Base-by-base conservation (phyloP, 2,888 invertebrate species). In the Scaeva pyrastri region DNA sequence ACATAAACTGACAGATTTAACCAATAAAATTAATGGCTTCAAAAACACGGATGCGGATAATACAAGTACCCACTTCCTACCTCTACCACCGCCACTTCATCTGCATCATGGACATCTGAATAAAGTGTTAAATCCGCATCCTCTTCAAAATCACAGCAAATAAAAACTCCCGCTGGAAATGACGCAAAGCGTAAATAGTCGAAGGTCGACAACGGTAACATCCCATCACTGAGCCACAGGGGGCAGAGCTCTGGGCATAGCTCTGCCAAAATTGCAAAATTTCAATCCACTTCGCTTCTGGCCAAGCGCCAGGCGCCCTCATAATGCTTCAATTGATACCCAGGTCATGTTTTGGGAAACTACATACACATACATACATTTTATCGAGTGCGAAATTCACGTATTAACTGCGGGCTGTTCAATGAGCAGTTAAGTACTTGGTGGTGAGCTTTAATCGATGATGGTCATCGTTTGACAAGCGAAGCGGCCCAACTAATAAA, bases 241-340 rank as follows among this genome's bases (percentile, higher is more conserved):
- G 11, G 41, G 64, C 75, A 21, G 66, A 41, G 12, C 19, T 48
- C 21, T 71, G 58, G 14, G 31, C 31, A 21, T 77, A 56, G 26
- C 72, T 72, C 72, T 83, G 82, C 72, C 82, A 83, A 73, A 82
- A 78, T 62, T 39, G 12, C 19, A 26, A 73, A 72, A 66, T 66
- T 43, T 43, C 50, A 82, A 72, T 39, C 16, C 52, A 55, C 58
- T 55, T 78, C 39, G 78, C 78, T 12, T 39, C 26, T 83, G 82
- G 82, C 77, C 48, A 45, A 55, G 39, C 45, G 82, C 82, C 82
- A 83, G 78, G 23, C 77, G 82, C 36, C 64, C 71, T 76, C 64
- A 71, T 58, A 60, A 55, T 55, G 16, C 11, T 31, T 11, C 73
- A 48, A 64, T 78, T 74, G 58, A 52, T 60, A 73, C 50, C 16